Percentiles rank a stretch among this genome's conserved stretches.
These are phyloP conservation scores for Hydraecia micacea DNA, from an alignment of 2,888 invertebrate species.

Conservation along the genomic window DNA sequence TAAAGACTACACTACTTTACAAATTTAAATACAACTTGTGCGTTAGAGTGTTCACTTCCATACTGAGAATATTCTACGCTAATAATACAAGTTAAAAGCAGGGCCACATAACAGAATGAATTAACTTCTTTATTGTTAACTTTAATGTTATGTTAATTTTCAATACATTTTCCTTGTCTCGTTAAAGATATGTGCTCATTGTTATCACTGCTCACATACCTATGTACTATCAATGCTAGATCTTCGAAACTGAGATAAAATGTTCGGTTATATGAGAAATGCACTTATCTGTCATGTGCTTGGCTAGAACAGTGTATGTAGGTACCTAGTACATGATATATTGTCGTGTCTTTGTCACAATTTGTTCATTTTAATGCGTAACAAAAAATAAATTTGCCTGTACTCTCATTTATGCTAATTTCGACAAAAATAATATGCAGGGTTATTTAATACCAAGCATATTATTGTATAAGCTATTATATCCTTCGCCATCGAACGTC, in stretches of 20 bases:
- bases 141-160: conserved; percentile 76
- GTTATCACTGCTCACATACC: conserved; percentile 34
- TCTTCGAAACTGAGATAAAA: conserved; percentile 34
- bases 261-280: conserved; percentile 42
- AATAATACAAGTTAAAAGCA: conserved; percentile 56
- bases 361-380: conserved; percentile 9
- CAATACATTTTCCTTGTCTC: conserved; percentile 75
- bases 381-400: not conserved
- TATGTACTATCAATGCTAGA: conserved; percentile 36
- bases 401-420: not conserved
- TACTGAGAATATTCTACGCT: conserved; percentile 46
- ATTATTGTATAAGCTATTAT: not conserved
- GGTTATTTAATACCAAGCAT: not conserved
- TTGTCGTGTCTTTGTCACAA: conserved; percentile 26
- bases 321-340: conserved; percentile 3
- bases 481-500: not conserved
- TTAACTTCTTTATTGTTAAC: conserved; percentile 76
- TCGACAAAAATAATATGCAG: not conserved
- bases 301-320: conserved; percentile 42
- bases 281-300: conserved; percentile 31
- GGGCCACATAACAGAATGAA: conserved; percentile 71
- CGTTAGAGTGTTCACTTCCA: conserved; percentile 15
- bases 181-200: conserved; percentile 34
- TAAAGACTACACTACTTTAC: conserved; percentile 4
- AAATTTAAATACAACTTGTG: conserved; percentile 13